Base-by-base conservation (phyloP, 2,113 vertebrate species). In the Sakesphorus luctuosus region DNA sequence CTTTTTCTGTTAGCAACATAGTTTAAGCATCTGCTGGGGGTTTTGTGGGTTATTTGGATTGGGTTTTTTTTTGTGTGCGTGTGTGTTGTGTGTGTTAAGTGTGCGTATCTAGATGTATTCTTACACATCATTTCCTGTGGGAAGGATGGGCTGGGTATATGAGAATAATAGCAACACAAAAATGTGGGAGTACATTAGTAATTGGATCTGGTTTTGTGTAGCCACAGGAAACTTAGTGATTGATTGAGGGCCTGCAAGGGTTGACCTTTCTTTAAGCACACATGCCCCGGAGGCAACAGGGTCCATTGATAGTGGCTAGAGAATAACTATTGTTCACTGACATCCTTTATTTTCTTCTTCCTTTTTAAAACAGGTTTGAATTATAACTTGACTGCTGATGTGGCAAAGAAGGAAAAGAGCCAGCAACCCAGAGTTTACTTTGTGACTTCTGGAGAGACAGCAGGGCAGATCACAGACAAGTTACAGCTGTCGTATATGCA, bases 351-450 rank as follows among this genome's bases (percentile, higher is more conserved):
- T 97, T 43, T 17, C 36, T 84, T 93, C 63, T 94, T 94, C 78
- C 71, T 87, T 93, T 92, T 85, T 58, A 61, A 79, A 96, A 87
- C 97, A 99, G 99, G 98, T 82, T 87, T 99, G 97, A 98, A 98
- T 94, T 99, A 99, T 58, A 98, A 99, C 96, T 96, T 99, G 96
- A 99, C 98, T 0, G 99, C 99, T 47, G 99, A 99, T 92, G 98
- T 98, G 94, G 97, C 98, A 66, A 99, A 99, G 93, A 98, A 99
- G 87, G 98, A 98, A 93, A 99, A 98, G 95, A 97, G 97, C 87
- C 98, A 99, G 86, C 97, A 98, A 15, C 97, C 98, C 49, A 96
- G 99, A 83, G 98, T 99, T 92, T 99, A 99, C 95, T 99, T 99
- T 77, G 95, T 98, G 78, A 96, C 98, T 73, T 98, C 97, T 59